These are phyloP conservation scores for Scaptomyza tumidula DNA, from an alignment of 2,888 invertebrate genomes.

Conservation along the genomic window DNA sequence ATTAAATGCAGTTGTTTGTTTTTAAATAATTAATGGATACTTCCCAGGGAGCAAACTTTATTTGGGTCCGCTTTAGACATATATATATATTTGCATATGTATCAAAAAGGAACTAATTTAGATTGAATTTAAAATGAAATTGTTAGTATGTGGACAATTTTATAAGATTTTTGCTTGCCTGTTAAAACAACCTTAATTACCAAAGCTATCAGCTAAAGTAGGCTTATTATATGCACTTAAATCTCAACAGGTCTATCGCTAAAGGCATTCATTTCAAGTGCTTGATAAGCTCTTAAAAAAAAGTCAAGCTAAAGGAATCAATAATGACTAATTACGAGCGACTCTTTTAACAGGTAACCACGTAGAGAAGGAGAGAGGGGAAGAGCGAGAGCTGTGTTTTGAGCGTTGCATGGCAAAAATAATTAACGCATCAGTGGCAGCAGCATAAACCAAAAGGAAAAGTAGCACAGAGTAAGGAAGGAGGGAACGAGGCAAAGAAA, in stretches of 20 bases:
- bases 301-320: conserved; percentile 43
- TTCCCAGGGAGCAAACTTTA: background rate
- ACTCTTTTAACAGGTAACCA: conserved; percentile 12
- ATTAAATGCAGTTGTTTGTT: conserved; percentile 3
- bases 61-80: background rate
- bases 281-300: conserved; percentile 39
- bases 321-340: conserved; percentile 48
- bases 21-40: conserved; percentile 1
- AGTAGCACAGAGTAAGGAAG: background rate
- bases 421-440: conserved; percentile 45
- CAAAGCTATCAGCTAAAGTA: background rate
- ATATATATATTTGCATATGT: background rate
- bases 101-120: background rate
- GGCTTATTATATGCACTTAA: conserved; percentile 5
- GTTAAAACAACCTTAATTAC: too few relatives aligned
- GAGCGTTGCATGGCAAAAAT: conserved; percentile 47
- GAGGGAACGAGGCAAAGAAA: background rate
- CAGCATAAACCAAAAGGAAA: background rate
- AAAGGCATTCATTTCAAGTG: conserved; percentile 28
- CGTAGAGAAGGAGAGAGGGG: background rate
- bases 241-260: conserved; percentile 2
- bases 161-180: too few relatives aligned
- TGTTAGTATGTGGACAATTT: too few relatives aligned
- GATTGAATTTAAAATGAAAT: background rate
- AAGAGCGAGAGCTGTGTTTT: background rate